These are phyloP conservation scores for Drosophila virilis DNA, from an alignment of 1,140 invertebrate genomes.

Conservation along the genomic window DNA sequence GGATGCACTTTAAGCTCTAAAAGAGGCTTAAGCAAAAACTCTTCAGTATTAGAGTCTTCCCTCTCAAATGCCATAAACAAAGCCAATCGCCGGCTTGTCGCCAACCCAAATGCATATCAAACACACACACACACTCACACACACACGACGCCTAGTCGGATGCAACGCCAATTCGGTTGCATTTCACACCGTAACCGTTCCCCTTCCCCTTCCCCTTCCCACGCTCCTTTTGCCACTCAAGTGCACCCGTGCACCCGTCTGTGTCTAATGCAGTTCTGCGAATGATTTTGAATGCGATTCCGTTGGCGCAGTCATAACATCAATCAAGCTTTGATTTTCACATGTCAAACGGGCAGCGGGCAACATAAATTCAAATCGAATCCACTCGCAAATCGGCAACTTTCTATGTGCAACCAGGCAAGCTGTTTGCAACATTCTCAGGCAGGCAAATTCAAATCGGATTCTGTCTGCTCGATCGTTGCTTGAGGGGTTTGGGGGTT, in stretches of 20 bases:
- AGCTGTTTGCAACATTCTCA: slow-evolving; percentile 54
- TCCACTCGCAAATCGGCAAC: slow-evolving; percentile 48
- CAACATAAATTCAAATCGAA: slow-evolving; percentile 74
- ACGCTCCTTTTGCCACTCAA: too few species aligned
- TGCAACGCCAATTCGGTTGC: slow-evolving; percentile 13
- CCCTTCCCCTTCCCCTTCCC: not conserved
- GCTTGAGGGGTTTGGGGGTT: not conserved
- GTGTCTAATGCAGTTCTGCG: not conserved
- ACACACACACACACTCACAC: not conserved
- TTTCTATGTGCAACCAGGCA: slow-evolving; percentile 54
- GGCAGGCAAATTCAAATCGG: slow-evolving; percentile 22
- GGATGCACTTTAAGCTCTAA: not conserved
- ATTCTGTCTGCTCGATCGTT: not conserved
- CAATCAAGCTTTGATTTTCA: slow-evolving; percentile 79
- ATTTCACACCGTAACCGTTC: slow-evolving; percentile 1
- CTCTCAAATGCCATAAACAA: too few species aligned
- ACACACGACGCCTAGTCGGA: not conserved
- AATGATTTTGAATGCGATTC: slow-evolving; percentile 48
- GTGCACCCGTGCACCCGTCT: not conserved
- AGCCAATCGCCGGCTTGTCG: too few species aligned
- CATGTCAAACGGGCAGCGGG: slow-evolving; percentile 56
- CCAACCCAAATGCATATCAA: slow-evolving; percentile 3
- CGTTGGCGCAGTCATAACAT: slow-evolving; percentile 59
- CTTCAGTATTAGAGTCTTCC: too few species aligned
- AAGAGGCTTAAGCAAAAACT: not conserved